These are phyloP conservation scores for Silurus aristotelis DNA, from an alignment of 2,797 vertebrate genomes.

Conservation along the genomic window DNA sequence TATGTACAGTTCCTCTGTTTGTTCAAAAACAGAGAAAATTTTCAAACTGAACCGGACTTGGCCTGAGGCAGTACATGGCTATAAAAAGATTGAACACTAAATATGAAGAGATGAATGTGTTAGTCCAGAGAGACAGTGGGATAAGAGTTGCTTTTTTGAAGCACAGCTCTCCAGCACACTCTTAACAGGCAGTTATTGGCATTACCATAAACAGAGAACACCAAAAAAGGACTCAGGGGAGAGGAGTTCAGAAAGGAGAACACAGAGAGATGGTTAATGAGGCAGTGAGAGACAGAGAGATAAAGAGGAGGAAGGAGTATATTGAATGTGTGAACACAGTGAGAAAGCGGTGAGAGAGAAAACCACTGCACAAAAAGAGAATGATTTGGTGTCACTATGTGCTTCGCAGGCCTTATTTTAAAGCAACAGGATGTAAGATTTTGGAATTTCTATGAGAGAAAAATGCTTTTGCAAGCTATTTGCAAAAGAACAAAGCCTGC, in stretches of 20 bases:
- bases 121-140: conserved; percentile 7
- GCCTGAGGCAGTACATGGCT: conserved; percentile 39
- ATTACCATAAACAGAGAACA: conserved; percentile 35
- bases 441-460: not conserved
- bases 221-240: conserved; percentile 28
- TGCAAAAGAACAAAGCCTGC: not conserved
- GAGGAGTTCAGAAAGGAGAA: not conserved
- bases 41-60: conserved; percentile 30
- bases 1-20: not conserved
- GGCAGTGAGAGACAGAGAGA: conserved; percentile 17
- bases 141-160: conserved; percentile 43
- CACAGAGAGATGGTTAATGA: conserved; percentile 21
- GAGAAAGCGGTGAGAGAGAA: not conserved
- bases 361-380: not conserved
- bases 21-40: conserved; percentile 11
- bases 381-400: not conserved
- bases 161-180: conserved; percentile 23
- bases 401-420: not conserved
- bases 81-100: conserved; percentile 64
- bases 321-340: conserved; percentile 1
- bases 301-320: conserved; percentile 32
- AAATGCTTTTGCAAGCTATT: not conserved
- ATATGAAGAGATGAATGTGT: conserved; percentile 28
- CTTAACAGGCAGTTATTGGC: conserved; percentile 27
- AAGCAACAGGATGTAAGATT: not conserved